Evolutionary conservation across 2,797 vertebrate species (phyloP).

Genomic region (Bradypodion ventrale): DNA sequence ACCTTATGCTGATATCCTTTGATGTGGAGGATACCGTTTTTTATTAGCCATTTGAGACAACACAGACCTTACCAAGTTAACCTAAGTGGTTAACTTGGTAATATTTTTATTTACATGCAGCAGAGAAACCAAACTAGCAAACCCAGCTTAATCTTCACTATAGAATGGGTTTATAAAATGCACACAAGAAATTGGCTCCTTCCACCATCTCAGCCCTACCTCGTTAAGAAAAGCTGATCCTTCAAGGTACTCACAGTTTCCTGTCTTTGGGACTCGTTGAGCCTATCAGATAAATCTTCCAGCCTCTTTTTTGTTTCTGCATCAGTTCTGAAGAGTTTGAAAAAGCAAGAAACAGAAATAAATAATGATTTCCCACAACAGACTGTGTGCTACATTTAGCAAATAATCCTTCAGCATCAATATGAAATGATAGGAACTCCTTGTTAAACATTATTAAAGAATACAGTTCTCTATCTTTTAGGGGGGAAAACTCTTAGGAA

Average conservation of each 20-base stretch:
- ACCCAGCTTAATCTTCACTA: conserved; percentile 5
- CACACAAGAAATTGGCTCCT: neutral
- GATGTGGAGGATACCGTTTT: neutral
- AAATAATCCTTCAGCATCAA: conserved; percentile 3
- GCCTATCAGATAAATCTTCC: conserved; percentile 81
- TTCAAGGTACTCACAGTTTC: conserved; percentile 81
- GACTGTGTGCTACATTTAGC: neutral
- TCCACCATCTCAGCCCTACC: neutral
- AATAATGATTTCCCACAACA: conserved; percentile 6
- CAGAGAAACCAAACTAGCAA: neutral
- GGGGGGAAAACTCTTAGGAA: conserved; percentile 18
- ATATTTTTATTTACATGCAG: neutral
- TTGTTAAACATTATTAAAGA: conserved; percentile 20
- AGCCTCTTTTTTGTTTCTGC: conserved; percentile 86
- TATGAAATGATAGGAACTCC: neutral
- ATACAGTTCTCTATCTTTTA: neutral
- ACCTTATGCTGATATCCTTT: too few relatives aligned
- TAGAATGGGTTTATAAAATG: neutral
- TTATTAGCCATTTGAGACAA: neutral
- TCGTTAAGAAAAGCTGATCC: conserved; percentile 19
- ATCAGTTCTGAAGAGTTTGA: conserved; percentile 78
- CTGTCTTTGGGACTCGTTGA: conserved; percentile 79
- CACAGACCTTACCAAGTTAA: too few relatives aligned
- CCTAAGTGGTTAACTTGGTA: neutral
- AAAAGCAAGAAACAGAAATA: conserved; percentile 40